phyloP scores from a whole-genome alignment of 2,888 invertebrate genomes.

The Eupsilia transversa region DNA sequence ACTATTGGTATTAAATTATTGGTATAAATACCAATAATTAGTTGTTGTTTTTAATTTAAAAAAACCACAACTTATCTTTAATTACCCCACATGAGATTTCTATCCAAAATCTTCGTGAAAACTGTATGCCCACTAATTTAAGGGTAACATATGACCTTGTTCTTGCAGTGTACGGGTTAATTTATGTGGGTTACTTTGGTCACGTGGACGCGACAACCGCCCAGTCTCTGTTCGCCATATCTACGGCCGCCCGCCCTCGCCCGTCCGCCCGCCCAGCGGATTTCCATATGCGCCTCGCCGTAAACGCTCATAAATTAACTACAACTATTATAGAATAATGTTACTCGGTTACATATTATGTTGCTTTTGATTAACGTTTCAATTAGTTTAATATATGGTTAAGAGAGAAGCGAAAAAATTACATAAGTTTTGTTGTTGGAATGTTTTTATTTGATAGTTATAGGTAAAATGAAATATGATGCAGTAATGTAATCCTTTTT shows the following conservation, averaged over 20 bases:
- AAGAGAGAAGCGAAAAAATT: not conserved
- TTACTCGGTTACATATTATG: constrained; percentile 52
- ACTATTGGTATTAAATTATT: no score
- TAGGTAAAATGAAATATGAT: not conserved
- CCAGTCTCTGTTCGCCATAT: constrained; percentile 82
- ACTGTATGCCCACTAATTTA: constrained; percentile 55
- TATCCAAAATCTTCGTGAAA: constrained; percentile 34
- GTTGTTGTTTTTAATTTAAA: no score
- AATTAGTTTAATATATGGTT: constrained; percentile 35
- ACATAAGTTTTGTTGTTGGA: not conserved
- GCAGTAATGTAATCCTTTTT: not conserved
- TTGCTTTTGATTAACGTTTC: constrained; percentile 55
- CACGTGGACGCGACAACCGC: constrained; percentile 78
- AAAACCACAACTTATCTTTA: not conserved
- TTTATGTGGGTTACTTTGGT: constrained; percentile 66
- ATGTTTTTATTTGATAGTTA: not conserved
- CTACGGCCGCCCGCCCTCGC: constrained; percentile 70
- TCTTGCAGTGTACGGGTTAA: constrained; percentile 62
- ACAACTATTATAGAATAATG: constrained; percentile 70
- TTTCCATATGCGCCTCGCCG: constrained; percentile 77
- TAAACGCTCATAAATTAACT: constrained; percentile 76
- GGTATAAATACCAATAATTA: no score
- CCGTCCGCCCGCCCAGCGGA: constrained; percentile 74
- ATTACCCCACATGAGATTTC: constrained; percentile 11
- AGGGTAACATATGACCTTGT: constrained; percentile 58